Evolutionary conservation across 2,113 vertebrate species (phyloP).

Genomic region (Dendrocopos noguchii): DNA sequence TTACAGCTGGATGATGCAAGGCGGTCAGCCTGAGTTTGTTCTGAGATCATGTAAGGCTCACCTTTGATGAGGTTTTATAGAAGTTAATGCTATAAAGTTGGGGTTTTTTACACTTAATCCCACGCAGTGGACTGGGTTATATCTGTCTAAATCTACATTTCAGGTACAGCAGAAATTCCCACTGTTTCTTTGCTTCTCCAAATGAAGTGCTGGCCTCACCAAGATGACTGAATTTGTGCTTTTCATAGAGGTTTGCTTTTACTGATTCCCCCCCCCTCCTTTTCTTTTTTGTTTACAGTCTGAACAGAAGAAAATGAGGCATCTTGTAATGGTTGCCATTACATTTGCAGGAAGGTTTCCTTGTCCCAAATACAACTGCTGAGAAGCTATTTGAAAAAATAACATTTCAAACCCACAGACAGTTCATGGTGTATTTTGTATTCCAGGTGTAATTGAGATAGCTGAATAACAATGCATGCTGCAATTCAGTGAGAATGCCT

Average conservation of each 20-base stretch:
- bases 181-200: neutral
- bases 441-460: neutral
- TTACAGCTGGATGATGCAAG: neutral
- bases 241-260: neutral
- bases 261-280: too few species aligned
- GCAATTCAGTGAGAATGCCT: neutral
- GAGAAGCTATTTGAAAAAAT: neutral
- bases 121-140: neutral
- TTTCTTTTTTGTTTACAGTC: neutral
- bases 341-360: neutral
- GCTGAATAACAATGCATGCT: neutral
- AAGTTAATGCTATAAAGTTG: neutral
- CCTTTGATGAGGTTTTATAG: neutral
- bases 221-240: neutral
- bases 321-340: neutral
- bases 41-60: too few species aligned
- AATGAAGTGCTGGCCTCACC: neutral
- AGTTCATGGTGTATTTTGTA: neutral
- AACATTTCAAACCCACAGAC: neutral
- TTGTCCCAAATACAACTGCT: neutral
- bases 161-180: neutral
- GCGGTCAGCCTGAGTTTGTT: neutral
- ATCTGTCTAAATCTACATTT: neutral
- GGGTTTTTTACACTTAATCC: neutral
- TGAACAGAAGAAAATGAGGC: neutral